Base-by-base conservation (phyloP, 2,888 invertebrate genomes). In the Campaea margaritaria region DNA sequence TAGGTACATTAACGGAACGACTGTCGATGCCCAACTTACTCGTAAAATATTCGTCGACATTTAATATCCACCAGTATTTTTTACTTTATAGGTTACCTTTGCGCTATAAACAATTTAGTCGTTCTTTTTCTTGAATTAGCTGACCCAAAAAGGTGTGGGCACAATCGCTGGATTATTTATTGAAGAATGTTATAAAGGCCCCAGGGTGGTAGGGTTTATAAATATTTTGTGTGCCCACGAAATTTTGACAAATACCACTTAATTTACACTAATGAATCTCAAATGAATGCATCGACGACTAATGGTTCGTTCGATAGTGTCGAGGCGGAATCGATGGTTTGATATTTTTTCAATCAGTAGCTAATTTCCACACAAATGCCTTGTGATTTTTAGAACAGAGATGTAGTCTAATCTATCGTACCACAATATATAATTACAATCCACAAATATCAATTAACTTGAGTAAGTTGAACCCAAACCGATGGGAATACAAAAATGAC, bases 201-300 rank as follows among this genome's bases (percentile, higher is more conserved):
- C 64, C 66, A 61, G 78, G 79, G 79, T 82, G 82, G 83, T 78
- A 74, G 70, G 75, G 81, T 87, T 86, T 87, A 88, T 86, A 87
- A 88, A 89, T 89, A 87, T 89, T 89, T 89, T 84, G 85, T 83
- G 79, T 82, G 75, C 80, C 68, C 79, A 81, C 80, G 79, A 85
- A 83, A 80, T 85, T 89, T 88, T 89, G 90, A 91, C 89, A 90
- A 90, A 91, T 91, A 91, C 87, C 83, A 87, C 89, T 91, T 91
- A 90, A 91, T 91, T 90, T 89, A 86, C 85, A 85, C 87, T 90
- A 91, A 91, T 90, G 88, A 91, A 87, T 83, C 80, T 83, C 66
- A 84, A 89, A 88, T 87, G 81, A 86, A 87, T 89, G 87, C 85
- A 81, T 79, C 77, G 81, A 81, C 82, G 80, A 83, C 78, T 79